Base-by-base conservation (phyloP, 1,140 invertebrate genomes). In the Coelopa frigida region DNA sequence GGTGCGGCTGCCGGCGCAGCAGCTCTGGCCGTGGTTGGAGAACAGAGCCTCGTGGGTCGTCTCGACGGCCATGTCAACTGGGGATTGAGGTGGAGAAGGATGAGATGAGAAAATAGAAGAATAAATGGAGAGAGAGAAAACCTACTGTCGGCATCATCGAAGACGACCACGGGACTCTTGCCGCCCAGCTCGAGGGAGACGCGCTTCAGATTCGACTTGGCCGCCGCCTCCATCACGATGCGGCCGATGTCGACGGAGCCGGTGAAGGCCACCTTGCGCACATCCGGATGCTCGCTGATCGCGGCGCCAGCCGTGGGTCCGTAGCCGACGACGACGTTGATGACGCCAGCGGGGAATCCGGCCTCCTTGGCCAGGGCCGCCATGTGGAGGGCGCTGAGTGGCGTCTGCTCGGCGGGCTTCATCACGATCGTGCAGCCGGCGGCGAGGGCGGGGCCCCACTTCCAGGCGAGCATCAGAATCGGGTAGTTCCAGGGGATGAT, bases 401-500 rank as follows among this genome's bases (percentile, higher is more conserved):
- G 93, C 0, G 94, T 97, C 71, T 94, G 91, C 68, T 97, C 93
- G 0, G 94, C 91, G 2, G 89, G 87, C 67, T 96, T 96, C 50
- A 94, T 61, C 10, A 97, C 77, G 20, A 93, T 73, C 2, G 86
- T 90, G 58, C 91, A 94, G 15, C 87, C 89, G 45, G 83, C 74
- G 17, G 86, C 82, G 29, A 94, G 64, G 5, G 88, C 89, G 4
- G 90, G 89, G 0, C 77, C 89, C 70, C 85, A 78, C 67, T 94
- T 94, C 86, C 86, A 89, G 2, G 79, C 70, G 11, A 76, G 58
- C 83, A 91, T 83, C 37, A 88, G 56, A 22, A 88, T 59, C 1
- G 91, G 91, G 61, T 86, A 94, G 66, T 94, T 94, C 90, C 89
- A 94, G 53, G 89, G 89, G 42, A 92, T 89, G 29, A 94, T 92